Conservation (phyloP, 2,113 vertebrate species). For the Nanger granti region DNA sequence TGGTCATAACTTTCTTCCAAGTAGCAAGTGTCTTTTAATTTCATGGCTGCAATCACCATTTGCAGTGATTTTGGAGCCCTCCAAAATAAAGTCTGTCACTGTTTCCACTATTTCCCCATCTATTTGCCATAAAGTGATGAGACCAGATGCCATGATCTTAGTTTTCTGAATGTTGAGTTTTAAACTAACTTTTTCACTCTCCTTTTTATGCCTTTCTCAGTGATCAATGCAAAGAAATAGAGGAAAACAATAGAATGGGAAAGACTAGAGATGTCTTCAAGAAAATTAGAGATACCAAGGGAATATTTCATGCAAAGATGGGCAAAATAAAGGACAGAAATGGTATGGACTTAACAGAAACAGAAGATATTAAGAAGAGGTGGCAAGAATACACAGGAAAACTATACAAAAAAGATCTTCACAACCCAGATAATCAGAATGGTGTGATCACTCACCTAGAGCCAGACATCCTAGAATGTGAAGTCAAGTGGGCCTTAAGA, state of each 20-base stretch:
- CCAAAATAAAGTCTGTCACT: neutral
- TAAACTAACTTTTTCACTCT: neutral
- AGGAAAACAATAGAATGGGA: neutral
- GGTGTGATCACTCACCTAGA: neutral
- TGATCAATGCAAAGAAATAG: neutral
- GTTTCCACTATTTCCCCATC: neutral
- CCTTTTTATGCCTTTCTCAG: neutral
- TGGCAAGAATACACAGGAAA: neutral
- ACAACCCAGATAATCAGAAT: neutral
- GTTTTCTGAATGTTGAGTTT: neutral
- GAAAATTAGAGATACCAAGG: neutral
- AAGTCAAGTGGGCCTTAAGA: neutral
- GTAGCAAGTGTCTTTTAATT: neutral
- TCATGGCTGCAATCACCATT: neutral
- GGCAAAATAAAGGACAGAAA: neutral
- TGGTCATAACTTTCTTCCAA: neutral
- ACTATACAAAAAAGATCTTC: neutral
- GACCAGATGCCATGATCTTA: neutral
- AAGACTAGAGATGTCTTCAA: neutral
- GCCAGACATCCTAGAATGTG: neutral
- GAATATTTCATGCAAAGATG: neutral
- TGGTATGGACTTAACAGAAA: neutral
- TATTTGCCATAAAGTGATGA: neutral
- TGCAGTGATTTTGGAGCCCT: neutral
- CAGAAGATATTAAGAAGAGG: neutral